Percentiles rank a stretch among this genome's conserved stretches.
phyloP scores from a whole-genome alignment of 2,113 vertebrate species.

The Tinamus guttatus region DNA sequence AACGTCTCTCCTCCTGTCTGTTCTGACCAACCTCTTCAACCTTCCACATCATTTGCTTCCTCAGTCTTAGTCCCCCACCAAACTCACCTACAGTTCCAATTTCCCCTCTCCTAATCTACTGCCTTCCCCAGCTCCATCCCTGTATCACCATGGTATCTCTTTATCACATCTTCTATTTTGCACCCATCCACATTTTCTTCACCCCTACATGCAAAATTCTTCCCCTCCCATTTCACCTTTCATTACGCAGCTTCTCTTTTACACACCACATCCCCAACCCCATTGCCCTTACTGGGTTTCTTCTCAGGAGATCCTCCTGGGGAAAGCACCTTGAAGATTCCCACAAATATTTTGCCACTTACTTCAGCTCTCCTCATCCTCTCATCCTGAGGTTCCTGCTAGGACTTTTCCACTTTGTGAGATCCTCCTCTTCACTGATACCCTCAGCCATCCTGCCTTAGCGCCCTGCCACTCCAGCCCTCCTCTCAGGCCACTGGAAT shows the following conservation, averaged over 20 bases:
- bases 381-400: background rate
- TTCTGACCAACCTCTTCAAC: background rate
- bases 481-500: background rate
- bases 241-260: background rate
- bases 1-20: background rate
- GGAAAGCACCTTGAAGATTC: background rate
- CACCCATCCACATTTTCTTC: background rate
- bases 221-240: background rate
- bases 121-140: background rate
- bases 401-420: background rate
- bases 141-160: background rate
- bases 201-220: background rate
- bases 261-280: background rate
- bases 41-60: background rate
- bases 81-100: background rate
- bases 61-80: background rate
- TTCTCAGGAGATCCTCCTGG: background rate
- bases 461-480: background rate
- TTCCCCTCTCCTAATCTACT: background rate
- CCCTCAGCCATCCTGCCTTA: background rate
- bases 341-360: background rate
- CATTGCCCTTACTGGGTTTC: background rate
- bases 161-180: background rate
- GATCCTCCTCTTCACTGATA: background rate
- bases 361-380: background rate